Base-by-base conservation (phyloP, 2,797 vertebrate species). In the Crocidura indochinensis region DNA sequence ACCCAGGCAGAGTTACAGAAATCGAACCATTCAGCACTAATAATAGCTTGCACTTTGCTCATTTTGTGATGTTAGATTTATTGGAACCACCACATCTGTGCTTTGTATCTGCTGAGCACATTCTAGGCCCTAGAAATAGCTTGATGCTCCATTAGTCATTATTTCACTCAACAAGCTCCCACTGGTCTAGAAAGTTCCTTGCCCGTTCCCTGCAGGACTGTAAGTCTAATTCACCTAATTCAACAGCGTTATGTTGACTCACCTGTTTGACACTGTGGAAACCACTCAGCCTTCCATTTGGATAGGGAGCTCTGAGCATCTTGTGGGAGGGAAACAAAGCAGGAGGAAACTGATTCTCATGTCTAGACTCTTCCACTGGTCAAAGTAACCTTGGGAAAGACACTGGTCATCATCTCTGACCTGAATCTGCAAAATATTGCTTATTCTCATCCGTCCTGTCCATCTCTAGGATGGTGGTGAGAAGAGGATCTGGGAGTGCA, bases 21-120 rank as follows among this genome's bases (percentile, higher is more conserved):
- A 68, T 4, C 24, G 26, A 74, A 53, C 10, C 31, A 51, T 78
- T 79, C 75, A 29, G 31, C 53, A 44, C 15, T 84, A 49, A 0
- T 15, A 49, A n/a, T 26, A 51, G 0, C 51, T 51, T 56, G 0
- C 10, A 17, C 26, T 51, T 86, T n/a, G 65, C 29, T n/a, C 10
- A 74, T 84, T 75, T 73, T 17, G 46, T 94, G 85, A 80, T 65
- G 9, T 49, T 90, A 27, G 1, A 29, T 56, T 87, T 56, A 60
- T 0, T 60, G 12, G 56, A 49, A 85, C 11, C 31, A 85, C 11
- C 31, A 10, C 67, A 11, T 81, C 53, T 65, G 0, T 15, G 4
- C 77, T 82, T 84, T 67, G 15, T 76, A 81, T 49, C 49, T 72
- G 29, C 3, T 4, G 24, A 56, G 27, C 56, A 26, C 27, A 14